Evolutionary conservation across 2,797 vertebrate genomes (phyloP), one percentile per base, ranked within the genome.

Genomic region (Synanceia verrucosa): DNA sequence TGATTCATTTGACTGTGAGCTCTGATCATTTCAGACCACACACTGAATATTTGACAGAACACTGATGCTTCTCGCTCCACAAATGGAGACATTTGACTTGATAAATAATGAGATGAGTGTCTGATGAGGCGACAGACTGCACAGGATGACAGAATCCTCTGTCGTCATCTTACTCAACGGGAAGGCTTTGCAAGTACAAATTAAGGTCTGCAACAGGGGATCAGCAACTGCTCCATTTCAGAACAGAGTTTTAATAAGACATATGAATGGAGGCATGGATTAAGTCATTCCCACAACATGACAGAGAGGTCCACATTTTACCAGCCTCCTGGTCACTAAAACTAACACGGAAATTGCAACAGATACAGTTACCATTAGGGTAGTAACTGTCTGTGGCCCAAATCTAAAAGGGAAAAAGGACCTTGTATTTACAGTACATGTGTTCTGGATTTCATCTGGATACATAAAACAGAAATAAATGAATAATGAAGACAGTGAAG

Each of bases 41-140:
- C 12, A 16, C 34, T 34, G 56, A 60, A 29, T 43, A 43, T 66
- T 13, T 71, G 10, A 37, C 29, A 1, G 41, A 18, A 6, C 58
- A 16, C 29, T 19, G 29, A n/a, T n/a, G 37, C 37, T 36, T 41
- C 18, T 59, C 53, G 29, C 52, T 41, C 47, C 59, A 23, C 52
- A 64, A 67, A 72, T 58, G n/a, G n/a, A 78, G 52, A 73, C 41
- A 0, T 13, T 44, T n/a, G 8, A 19, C 29, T 18, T 31, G 56
- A 26, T 31, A 46, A 37, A 36, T 16, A 46, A 41, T 9, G 26
- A 23, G 55, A 1, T 12, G 72, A 53, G 46, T 48, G 33, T 19
- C 28, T 60, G 60, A 43, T 37, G 16, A 4, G 19, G 28, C n/a
- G 14, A 34, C 57, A 62, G 52, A 44, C 23, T 2, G 24, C 65